phyloP scores from a whole-genome alignment of 2,113 vertebrate genomes.

The Grantiella picta region DNA sequence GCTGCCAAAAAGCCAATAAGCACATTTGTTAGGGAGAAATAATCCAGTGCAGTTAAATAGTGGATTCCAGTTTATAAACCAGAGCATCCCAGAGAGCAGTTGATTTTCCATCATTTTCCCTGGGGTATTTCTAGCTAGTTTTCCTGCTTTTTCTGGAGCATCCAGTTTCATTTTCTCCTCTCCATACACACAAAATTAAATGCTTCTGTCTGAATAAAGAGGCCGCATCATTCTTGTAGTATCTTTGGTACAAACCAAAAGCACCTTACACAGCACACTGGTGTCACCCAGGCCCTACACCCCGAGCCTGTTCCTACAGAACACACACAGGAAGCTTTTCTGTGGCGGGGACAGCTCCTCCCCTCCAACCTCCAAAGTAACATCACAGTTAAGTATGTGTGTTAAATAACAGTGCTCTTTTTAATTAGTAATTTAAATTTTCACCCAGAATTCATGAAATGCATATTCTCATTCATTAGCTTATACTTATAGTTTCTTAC shows the following conservation, averaged over 20 bases:
- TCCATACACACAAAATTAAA: neutral
- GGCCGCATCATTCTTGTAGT: neutral
- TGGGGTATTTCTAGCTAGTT: neutral
- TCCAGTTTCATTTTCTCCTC: neutral
- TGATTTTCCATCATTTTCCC: neutral
- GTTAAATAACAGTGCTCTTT: neutral
- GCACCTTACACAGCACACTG: neutral
- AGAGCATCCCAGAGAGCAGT: neutral
- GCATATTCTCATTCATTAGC: neutral
- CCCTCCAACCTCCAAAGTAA: neutral
- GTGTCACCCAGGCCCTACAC: neutral
- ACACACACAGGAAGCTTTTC: neutral
- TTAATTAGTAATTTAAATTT: neutral
- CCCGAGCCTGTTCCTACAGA: neutral
- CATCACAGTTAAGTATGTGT: constrained; percentile 5
- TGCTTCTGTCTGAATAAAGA: neutral
- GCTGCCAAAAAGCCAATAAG: neutral
- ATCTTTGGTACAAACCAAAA: constrained; percentile 46
- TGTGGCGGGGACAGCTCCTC: neutral
- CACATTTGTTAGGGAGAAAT: neutral
- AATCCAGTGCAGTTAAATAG: constrained; percentile 23
- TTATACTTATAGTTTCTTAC: constrained; percentile 10
- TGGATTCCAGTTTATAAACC: constrained; percentile 18
- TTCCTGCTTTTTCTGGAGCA: neutral
- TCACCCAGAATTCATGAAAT: neutral